Conservation (phyloP, 2,113 vertebrate species). For the Pseudolaguvia tuberculata region DNA sequence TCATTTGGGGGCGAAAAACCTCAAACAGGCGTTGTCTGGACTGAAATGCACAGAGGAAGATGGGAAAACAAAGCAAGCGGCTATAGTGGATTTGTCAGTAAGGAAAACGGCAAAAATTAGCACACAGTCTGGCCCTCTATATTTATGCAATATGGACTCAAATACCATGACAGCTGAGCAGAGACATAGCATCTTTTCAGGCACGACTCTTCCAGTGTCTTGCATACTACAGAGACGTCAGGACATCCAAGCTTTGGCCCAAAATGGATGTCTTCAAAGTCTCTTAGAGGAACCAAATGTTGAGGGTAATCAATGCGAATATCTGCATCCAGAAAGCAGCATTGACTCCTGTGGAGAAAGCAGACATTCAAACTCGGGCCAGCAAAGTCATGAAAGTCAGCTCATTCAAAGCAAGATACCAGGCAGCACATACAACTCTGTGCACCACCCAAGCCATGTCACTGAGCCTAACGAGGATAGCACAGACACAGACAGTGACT, state of each 20-base stretch:
- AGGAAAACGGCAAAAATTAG: conserved; percentile 66
- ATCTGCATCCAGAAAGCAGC: conserved; percentile 50
- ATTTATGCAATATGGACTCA: conserved; percentile 52
- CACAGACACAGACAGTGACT: conserved; percentile 67
- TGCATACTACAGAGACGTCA: conserved; percentile 51
- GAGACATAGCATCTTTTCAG: conserved; percentile 55
- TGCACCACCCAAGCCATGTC: conserved; percentile 56
- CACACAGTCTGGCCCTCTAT: conserved; percentile 60
- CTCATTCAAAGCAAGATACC: conserved; percentile 53
- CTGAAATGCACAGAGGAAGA: conserved; percentile 61
- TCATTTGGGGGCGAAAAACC: conserved; percentile 82
- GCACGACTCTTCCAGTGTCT: conserved; percentile 54
- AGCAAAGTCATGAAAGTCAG: conserved; percentile 45
- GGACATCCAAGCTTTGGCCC: conserved; percentile 58
- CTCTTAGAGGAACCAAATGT: conserved; percentile 33
- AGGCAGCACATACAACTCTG: conserved; percentile 44
- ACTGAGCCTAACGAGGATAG: conserved; percentile 59
- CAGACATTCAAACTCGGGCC: conserved; percentile 46
- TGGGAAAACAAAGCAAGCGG: conserved; percentile 68
- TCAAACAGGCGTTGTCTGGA: conserved; percentile 73
- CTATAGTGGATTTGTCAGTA: conserved; percentile 60
- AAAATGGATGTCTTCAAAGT: conserved; percentile 49
- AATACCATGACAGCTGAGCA: conserved; percentile 52
- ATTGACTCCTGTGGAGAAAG: conserved; percentile 47
- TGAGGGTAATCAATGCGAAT: conserved; percentile 39